Conservation (phyloP, 1,140 invertebrate genomes). For the Megalonaias nervosa region DNA sequence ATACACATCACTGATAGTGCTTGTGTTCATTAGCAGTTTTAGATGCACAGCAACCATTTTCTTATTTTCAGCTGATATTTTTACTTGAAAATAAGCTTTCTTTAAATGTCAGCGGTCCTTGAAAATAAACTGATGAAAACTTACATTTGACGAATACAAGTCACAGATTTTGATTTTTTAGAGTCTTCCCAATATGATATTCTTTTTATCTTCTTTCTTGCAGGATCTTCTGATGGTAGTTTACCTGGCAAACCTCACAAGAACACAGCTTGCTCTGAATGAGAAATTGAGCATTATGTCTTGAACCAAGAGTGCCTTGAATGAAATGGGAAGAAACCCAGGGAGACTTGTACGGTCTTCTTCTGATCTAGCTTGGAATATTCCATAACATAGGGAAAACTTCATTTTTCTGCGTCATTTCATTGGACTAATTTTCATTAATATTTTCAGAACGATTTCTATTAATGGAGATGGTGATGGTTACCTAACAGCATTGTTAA, state of each 20-base stretch:
- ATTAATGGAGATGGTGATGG: too few species aligned
- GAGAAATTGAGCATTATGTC: constrained; percentile 83
- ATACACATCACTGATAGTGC: too few species aligned
- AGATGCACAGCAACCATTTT: background rate
- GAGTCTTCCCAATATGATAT: background rate
- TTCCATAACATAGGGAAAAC: too few species aligned
- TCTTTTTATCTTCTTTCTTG: constrained; percentile 53
- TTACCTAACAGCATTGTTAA: too few species aligned
- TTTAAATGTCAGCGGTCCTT: background rate
- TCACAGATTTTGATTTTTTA: background rate
- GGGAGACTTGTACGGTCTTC: too few species aligned
- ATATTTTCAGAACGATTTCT: too few species aligned
- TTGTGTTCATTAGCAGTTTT: too few species aligned
- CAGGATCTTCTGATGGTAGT: constrained; percentile 96
- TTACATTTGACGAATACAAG: background rate
- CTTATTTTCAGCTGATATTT: background rate
- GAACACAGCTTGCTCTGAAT: constrained; percentile 94
- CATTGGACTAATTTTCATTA: too few species aligned
- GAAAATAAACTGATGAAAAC: background rate
- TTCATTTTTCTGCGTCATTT: too few species aligned
- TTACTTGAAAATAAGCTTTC: background rate
- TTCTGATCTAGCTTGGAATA: too few species aligned
- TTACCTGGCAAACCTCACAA: constrained; percentile 94
- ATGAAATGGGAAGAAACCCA: too few species aligned
- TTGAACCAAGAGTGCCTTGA: too few species aligned